Percentiles rank a stretch among this genome's conserved stretches.
Conservation (phyloP, 2,797 vertebrate genomes). For the Gambelia wislizenii region DNA sequence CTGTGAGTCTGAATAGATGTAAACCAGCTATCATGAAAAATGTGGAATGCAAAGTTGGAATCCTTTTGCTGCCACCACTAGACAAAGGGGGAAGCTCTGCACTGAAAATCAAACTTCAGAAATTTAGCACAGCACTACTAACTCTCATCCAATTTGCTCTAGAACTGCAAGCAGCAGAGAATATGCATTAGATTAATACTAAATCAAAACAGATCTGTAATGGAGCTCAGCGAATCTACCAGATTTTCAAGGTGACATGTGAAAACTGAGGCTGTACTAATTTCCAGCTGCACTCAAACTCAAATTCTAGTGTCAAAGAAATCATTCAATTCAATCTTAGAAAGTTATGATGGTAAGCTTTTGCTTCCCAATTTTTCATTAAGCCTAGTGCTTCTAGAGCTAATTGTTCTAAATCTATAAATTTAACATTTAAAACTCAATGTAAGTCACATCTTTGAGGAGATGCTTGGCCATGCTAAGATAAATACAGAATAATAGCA, state of each 20-base stretch:
- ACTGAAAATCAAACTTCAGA: neutral
- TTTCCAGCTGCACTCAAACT: neutral
- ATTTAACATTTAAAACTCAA: neutral
- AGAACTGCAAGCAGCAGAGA: neutral
- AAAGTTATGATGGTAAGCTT: neutral
- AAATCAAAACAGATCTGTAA: neutral
- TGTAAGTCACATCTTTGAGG: neutral
- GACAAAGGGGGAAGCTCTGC: neutral
- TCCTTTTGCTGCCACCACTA: neutral
- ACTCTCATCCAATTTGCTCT: neutral
- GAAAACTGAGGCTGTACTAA: neutral
- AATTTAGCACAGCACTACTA: neutral
- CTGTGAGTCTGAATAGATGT: too few relatives aligned
- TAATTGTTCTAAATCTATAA: neutral
- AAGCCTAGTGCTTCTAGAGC: too few relatives aligned
- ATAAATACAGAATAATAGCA: neutral
- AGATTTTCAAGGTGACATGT: neutral
- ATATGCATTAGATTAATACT: neutral
- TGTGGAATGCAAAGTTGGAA: neutral
- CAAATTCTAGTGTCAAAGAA: neutral
- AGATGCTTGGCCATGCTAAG: neutral
- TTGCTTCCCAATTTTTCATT: neutral
- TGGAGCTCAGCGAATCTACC: neutral
- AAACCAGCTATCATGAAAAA: neutral
- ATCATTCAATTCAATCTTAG: too few relatives aligned